Conservation (phyloP, 2,888 invertebrate species). For the Nasonovia ribisnigri region DNA sequence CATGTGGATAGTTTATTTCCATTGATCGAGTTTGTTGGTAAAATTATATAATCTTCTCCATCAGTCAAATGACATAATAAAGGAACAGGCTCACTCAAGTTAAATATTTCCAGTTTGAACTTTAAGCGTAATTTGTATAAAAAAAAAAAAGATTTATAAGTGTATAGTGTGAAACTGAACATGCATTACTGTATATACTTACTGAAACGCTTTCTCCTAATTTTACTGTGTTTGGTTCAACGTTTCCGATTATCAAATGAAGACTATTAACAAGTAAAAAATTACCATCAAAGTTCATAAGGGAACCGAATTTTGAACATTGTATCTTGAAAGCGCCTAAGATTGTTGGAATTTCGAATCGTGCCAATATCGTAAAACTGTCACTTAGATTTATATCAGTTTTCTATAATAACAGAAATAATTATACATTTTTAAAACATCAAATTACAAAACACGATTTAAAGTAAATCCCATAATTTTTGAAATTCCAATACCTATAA, state of each 20-base stretch:
- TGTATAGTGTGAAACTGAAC: not conserved
- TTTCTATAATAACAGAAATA: conserved; percentile 43
- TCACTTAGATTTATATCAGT: conserved; percentile 27
- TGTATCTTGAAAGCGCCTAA: conserved; percentile 58
- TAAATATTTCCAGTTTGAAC: conserved; percentile 56
- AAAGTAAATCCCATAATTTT: not conserved
- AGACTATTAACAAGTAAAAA: conserved; percentile 61
- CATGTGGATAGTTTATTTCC: conserved; percentile 59
- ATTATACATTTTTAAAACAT: not conserved
- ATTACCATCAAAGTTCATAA: conserved; percentile 53
- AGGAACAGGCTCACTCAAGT: conserved; percentile 48
- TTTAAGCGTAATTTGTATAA: not conserved
- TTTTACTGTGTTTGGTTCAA: conserved; percentile 52
- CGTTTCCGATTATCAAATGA: conserved; percentile 47
- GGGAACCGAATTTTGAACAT: conserved; percentile 43
- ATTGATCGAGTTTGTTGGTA: conserved; percentile 55
- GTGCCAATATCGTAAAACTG: conserved; percentile 1
- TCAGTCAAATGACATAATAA: conserved; percentile 51
- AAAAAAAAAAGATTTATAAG: not conserved
- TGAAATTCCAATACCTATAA: not conserved
- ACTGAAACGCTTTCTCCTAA: conserved; percentile 60
- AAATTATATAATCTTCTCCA: conserved; percentile 56
- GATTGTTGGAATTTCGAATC: conserved; percentile 27
- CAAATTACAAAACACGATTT: not conserved
- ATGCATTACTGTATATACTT: conserved; percentile 29